Conservation (phyloP, 2,113 vertebrate species). For the Trogon melanurus region DNA sequence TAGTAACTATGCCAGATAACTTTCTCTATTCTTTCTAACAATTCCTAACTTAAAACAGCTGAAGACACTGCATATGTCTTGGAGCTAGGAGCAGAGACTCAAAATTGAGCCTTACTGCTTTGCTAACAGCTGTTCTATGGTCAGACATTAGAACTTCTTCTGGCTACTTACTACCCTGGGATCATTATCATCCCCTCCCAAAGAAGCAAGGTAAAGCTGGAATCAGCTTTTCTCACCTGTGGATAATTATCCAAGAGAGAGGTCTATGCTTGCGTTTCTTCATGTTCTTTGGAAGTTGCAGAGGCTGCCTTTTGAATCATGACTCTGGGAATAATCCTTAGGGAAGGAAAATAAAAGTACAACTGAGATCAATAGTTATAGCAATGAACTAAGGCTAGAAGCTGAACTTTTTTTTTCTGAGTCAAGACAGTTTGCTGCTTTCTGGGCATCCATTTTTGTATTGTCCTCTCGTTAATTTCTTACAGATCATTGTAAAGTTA, state of each 20-base stretch:
- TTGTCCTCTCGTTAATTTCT: not conserved
- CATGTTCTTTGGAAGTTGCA: not conserved
- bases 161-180: not conserved
- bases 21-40: not conserved
- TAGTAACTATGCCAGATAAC: not conserved
- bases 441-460: not conserved
- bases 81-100: not conserved
- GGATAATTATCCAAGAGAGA: not conserved
- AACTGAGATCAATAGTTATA: not conserved
- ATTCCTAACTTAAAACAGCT: not conserved
- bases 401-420: accelerated
- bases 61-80: not conserved
- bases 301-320: not conserved
- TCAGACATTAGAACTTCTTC: not conserved
- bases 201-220: not conserved
- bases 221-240: not conserved
- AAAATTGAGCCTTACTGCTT: not conserved
- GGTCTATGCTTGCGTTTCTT: not conserved
- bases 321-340: not conserved
- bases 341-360: not conserved
- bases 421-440: not conserved
- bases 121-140: not conserved
- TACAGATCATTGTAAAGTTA: not conserved
- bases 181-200: not conserved
- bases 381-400: not conserved